phyloP scores from a whole-genome alignment of 2,888 invertebrate species.

The Daptonema setosum region DNA sequence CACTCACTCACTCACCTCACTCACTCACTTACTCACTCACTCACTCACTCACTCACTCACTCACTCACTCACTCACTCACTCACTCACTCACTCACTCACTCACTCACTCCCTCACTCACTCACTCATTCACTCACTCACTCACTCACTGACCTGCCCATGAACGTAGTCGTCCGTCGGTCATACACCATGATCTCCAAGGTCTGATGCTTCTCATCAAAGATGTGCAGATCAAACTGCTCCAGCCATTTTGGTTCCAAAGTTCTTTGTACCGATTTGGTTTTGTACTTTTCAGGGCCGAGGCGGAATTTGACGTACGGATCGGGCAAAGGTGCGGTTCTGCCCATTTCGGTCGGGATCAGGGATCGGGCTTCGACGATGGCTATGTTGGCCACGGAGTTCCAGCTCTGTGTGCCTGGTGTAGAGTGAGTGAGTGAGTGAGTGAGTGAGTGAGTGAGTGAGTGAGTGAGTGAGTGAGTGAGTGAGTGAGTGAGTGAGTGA shows the following conservation, averaged over 20 bases:
- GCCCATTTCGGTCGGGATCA: slow-evolving; percentile 53
- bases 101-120: too few species aligned
- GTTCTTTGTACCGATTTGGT: slow-evolving; percentile 59
- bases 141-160: slow-evolving; percentile 56
- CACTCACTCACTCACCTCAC: too few species aligned
- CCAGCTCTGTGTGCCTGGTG: slow-evolving; percentile 52
- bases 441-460: neutral
- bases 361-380: slow-evolving; percentile 77
- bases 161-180: slow-evolving; percentile 52
- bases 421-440: neutral
- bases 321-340: slow-evolving; percentile 12
- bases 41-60: too few species aligned
- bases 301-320: slow-evolving; percentile 82
- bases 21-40: too few species aligned
- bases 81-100: neutral
- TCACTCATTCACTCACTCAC: too few species aligned
- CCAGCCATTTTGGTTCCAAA: slow-evolving; percentile 71
- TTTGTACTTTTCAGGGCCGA: slow-evolving; percentile 91
- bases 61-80: too few species aligned
- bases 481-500: too few species aligned
- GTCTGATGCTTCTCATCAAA: slow-evolving; percentile 79
- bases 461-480: too few species aligned
- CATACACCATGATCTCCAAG: slow-evolving; percentile 55
- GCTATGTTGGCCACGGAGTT: slow-evolving; percentile 86
- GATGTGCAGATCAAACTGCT: slow-evolving; percentile 85